Conservation (phyloP, 2,113 vertebrate species). For the Prochilodus magdalenae region DNA sequence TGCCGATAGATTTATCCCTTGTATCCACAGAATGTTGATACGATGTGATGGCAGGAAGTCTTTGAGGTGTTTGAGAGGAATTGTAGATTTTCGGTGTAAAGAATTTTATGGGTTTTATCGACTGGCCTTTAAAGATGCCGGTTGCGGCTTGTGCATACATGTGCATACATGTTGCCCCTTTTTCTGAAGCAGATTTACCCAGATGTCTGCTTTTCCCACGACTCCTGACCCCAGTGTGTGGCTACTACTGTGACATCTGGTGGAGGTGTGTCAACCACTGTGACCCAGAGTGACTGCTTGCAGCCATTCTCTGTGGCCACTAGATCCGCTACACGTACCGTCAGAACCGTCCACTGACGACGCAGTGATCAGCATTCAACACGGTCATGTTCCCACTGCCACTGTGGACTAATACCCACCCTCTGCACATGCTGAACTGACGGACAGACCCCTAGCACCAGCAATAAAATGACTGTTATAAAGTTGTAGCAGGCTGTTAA, state of each 20-base stretch:
- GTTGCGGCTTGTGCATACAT: not conserved
- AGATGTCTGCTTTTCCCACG: conserved; percentile 71
- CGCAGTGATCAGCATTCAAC: too few relatives aligned
- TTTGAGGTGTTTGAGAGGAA: conserved; percentile 22
- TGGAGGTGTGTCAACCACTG: too few relatives aligned
- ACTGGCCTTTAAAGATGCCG: not conserved
- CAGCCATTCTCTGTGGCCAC: not conserved
- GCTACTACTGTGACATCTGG: too few relatives aligned
- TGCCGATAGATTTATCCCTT: conserved; percentile 46
- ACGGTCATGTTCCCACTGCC: too few relatives aligned
- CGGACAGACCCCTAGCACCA: not conserved
- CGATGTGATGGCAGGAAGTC: conserved; percentile 30
- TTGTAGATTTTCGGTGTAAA: not conserved
- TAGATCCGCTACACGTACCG: too few relatives aligned
- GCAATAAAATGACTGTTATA: too few relatives aligned
- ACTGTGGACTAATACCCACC: too few relatives aligned
- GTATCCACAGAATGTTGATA: conserved; percentile 44
- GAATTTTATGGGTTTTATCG: conserved; percentile 23
- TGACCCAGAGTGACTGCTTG: conserved; percentile 24
- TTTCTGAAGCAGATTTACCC: conserved; percentile 10
- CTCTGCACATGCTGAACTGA: too few relatives aligned
- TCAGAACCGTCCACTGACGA: too few relatives aligned
- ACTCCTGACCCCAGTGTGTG: conserved; percentile 62
- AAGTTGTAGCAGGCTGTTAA: not conserved
- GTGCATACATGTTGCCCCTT: not conserved